Evolutionary conservation across 2,113 vertebrate genomes (phyloP).

Genomic region (Sapajus apella): DNA sequence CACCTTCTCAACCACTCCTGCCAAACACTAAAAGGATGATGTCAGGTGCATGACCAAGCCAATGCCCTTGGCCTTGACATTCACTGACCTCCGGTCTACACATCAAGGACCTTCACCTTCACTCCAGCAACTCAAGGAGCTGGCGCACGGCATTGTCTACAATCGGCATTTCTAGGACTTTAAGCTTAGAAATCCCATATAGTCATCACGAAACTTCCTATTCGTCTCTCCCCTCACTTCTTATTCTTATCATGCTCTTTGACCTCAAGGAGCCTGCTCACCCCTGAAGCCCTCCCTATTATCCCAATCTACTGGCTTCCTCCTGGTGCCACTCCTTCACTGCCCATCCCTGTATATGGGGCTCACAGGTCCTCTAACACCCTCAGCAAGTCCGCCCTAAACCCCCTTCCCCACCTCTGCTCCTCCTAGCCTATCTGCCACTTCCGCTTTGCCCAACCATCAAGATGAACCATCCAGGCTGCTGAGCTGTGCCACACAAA

Average conservation of each 20-base stretch:
- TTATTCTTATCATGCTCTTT: not conserved
- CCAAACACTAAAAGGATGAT: not conserved
- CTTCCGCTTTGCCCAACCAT: not conserved
- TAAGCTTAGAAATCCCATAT: not conserved
- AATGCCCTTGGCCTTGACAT: not conserved
- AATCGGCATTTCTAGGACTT: not conserved
- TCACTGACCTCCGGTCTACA: not conserved
- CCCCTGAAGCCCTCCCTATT: not conserved
- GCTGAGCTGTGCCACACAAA: not conserved
- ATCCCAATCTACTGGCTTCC: not conserved
- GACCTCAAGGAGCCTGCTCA: not conserved
- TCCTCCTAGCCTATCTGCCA: not conserved
- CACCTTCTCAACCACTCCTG: not conserved
- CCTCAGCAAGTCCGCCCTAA: accelerated
- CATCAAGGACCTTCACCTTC: not conserved
- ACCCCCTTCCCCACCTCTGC: accelerated
- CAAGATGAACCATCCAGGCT: not conserved
- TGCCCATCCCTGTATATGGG: not conserved
- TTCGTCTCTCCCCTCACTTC: not conserved
- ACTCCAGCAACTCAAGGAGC: not conserved
- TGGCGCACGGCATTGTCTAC: not conserved
- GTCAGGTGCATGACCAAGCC: not conserved
- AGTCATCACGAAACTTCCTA: not conserved
- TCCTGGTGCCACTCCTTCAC: not conserved
- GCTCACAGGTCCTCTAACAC: not conserved